Base-by-base conservation (phyloP, 2,888 invertebrate genomes). In the Amiota minor region DNA sequence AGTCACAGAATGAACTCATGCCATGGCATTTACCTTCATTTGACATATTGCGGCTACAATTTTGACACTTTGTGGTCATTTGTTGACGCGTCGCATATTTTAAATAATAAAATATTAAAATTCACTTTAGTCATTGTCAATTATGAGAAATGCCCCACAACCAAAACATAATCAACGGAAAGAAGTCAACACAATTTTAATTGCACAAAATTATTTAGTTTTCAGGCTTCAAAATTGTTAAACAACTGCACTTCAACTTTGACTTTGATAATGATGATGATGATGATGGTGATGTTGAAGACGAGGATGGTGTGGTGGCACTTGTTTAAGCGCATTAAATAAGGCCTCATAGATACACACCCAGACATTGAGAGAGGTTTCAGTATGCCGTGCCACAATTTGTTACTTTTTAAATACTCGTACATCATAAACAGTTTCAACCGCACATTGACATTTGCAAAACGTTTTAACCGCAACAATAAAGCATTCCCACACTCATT, bases 391-490 rank as follows among this genome's bases (percentile, higher is more conserved):
- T 16, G 53, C 53, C 9, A 53, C 53, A n/a, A 56, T 16, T 65
- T 68, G 56, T 18, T 67, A 75, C 64, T 77, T 73, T 73, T 68
- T 35, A 72, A 75, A 75, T 77, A 35, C 35, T 35, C 35, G 35
- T 35, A 56, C 73, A 76, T 78, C 77, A 77, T 73, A 77, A 78
- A 76, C 79, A 81, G 76, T 70, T 76, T 78, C 72, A 79, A 80
- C 78, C 79, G 74, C 84, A 77, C 70, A 64, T 72, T 80, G 83
- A 81, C 78, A 76, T 75, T 73, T 74, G 77, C 75, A 45, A 77
- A 79, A 70, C 74, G 74, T 65, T 75, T 72, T 64, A 74, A 75
- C 72, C 76, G 61, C 75, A 73, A 59, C 50, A 50, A 69, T 46
- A 16, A 50, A n/a, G 23, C 56, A 20, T 67, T 46, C 47, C 18